Evolutionary conservation across 2,113 vertebrate genomes (phyloP).

Genomic region (Anser cygnoides): DNA sequence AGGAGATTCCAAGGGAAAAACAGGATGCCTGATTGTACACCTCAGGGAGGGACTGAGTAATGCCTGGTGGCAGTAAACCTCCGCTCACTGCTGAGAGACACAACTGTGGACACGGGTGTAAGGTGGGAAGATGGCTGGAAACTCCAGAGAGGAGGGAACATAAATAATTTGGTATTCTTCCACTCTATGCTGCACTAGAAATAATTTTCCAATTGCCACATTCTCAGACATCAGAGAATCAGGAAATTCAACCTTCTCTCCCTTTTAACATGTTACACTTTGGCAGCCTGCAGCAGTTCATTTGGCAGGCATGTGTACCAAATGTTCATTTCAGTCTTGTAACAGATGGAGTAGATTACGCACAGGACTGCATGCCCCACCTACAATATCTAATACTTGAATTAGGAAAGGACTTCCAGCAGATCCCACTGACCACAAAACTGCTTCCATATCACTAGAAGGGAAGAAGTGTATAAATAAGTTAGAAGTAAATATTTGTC

Average conservation of each 20-base stretch:
- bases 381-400: conserved; percentile 46
- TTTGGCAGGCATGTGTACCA: conserved; percentile 55
- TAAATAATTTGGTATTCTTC: conserved; percentile 19
- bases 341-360: conserved; percentile 66
- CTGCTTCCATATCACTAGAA: not conserved
- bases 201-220: conserved; percentile 23
- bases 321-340: conserved; percentile 63
- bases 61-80: not conserved
- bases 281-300: conserved; percentile 59
- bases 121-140: not conserved
- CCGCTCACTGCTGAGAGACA: conserved; percentile 8
- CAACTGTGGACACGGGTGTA: not conserved
- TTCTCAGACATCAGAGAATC: conserved; percentile 19
- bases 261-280: conserved; percentile 47
- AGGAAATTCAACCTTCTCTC: conserved; percentile 52
- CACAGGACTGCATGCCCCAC: conserved; percentile 48
- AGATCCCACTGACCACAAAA: conserved; percentile 12
- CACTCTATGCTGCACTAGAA: not conserved
- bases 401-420: conserved; percentile 20
- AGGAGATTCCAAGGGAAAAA: conserved; percentile 53
- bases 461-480: not conserved
- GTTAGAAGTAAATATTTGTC: not conserved
- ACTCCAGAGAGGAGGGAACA: not conserved
- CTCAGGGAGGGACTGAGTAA: conserved; percentile 38
- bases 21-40: conserved; percentile 38